Percentiles rank a stretch among this genome's conserved stretches.
Conservation (phyloP, 2,113 vertebrate species). For the Aviceda subcristata region DNA sequence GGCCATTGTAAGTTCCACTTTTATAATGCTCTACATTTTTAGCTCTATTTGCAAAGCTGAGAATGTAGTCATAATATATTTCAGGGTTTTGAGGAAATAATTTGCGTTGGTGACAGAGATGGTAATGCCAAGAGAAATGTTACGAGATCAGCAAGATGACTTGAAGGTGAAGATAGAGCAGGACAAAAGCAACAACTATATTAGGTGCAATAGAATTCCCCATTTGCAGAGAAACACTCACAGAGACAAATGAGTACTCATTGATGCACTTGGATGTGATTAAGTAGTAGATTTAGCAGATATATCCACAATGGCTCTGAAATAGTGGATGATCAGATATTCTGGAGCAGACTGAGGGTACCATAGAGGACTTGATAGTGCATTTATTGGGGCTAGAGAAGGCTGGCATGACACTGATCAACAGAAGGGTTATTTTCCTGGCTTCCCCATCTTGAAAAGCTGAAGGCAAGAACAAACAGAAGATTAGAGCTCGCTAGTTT, state of each 20-base stretch:
- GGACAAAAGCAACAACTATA: neutral
- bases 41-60: neutral
- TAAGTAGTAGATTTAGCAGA: neutral
- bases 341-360: neutral
- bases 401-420: neutral
- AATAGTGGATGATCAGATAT: neutral
- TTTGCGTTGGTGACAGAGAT: neutral
- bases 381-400: neutral
- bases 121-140: neutral
- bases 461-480: neutral
- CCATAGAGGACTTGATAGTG: neutral
- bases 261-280: neutral
- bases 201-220: neutral
- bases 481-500: neutral
- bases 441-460: neutral
- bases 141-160: neutral
- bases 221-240: neutral
- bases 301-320: neutral
- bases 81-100: neutral
- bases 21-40: neutral
- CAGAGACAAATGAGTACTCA: neutral
- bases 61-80: neutral
- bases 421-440: neutral
- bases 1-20: neutral
- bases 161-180: neutral